phyloP scores from a whole-genome alignment of 2,113 vertebrate species.

The Neofelis nebulosa region DNA sequence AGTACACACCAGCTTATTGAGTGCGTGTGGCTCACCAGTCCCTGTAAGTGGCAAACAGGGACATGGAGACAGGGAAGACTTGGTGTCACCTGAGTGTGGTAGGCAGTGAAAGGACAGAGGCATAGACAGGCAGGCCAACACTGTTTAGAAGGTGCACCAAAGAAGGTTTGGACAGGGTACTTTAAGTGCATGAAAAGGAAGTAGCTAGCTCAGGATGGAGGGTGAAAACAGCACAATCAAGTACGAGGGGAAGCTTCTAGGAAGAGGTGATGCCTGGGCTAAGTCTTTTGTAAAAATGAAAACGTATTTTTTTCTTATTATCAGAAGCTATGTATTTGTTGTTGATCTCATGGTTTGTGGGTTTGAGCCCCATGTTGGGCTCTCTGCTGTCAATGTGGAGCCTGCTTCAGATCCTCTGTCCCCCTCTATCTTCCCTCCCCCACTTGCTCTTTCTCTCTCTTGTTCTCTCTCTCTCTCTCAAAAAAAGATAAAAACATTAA shows the following conservation, averaged over 20 bases:
- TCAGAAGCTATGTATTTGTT: neutral
- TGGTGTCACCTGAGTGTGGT: neutral
- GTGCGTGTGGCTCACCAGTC: neutral
- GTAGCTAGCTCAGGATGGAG: neutral
- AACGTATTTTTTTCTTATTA: neutral
- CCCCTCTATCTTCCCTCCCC: too few relatives aligned
- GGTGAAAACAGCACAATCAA: neutral
- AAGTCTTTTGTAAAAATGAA: constrained; percentile 17
- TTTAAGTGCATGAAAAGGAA: neutral
- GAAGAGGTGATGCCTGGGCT: neutral
- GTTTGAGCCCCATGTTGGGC: too few relatives aligned
- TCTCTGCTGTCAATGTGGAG: too few relatives aligned
- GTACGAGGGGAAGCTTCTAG: neutral
- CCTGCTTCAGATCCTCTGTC: too few relatives aligned
- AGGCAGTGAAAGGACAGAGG: neutral
- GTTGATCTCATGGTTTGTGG: too few relatives aligned
- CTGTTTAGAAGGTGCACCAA: neutral
- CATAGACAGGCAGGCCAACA: neutral
- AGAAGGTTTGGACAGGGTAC: neutral
- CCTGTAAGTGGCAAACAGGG: neutral
- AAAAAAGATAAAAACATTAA: too few relatives aligned
- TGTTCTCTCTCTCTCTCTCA: too few relatives aligned
- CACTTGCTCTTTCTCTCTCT: too few relatives aligned
- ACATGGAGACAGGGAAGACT: neutral
- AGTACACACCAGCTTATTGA: neutral